Conservation (phyloP, 1,140 invertebrate species). For the Planococcus citri region DNA sequence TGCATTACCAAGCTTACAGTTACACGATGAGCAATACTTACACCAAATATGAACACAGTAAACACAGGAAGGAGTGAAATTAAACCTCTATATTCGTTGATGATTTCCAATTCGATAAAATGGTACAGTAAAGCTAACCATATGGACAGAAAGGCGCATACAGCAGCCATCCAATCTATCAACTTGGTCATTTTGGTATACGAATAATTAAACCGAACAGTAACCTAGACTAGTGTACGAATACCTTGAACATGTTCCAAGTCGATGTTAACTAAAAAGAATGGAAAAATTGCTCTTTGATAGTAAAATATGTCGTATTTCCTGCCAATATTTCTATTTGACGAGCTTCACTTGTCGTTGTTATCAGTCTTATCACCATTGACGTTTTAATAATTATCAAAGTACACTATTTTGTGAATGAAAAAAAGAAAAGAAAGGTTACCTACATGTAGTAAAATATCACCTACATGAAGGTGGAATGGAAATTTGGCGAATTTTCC, state of each 20-base stretch:
- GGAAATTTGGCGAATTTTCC: too few relatives aligned
- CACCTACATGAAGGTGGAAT: too few relatives aligned
- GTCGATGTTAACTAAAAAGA: too few relatives aligned
- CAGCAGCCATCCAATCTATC: background rate
- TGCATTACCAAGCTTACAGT: too few relatives aligned
- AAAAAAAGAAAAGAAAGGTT: too few relatives aligned
- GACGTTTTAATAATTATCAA: background rate
- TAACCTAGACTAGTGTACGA: background rate
- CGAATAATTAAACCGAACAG: background rate
- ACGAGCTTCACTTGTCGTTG: background rate
- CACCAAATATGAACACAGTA: background rate
- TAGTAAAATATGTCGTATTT: background rate
- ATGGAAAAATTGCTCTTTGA: background rate
- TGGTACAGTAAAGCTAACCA: background rate
- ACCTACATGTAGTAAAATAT: too few relatives aligned
- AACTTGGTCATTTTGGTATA: background rate
- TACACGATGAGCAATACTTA: background rate
- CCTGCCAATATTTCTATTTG: background rate
- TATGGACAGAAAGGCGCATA: conserved; percentile 1
- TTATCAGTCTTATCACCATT: conserved; percentile 1
- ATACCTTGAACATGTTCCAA: background rate
- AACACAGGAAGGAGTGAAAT: background rate
- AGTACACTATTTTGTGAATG: too few relatives aligned
- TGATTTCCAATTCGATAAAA: conserved; percentile 2
- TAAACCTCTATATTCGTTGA: background rate